Conservation (phyloP, 2,113 vertebrate species). For the Brachyhypopomus gauderio region DNA sequence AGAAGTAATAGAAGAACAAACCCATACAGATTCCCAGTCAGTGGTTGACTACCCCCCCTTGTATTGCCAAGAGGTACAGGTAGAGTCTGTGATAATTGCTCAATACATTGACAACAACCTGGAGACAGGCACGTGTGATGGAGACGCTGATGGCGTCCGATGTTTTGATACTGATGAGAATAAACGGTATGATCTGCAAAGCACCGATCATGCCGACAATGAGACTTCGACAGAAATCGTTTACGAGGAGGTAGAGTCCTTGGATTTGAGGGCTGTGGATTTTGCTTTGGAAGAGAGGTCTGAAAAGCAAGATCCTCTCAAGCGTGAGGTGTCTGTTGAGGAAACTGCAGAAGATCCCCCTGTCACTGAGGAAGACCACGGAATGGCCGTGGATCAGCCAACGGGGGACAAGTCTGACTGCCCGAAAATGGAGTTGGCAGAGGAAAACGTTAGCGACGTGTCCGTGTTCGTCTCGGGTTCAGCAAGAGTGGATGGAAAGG, state of each 20-base stretch:
- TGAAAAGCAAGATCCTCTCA: slow-evolving; percentile 10
- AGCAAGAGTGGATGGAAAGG: too few species aligned
- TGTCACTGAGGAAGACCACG: background rate
- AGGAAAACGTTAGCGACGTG: background rate
- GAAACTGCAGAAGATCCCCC: background rate
- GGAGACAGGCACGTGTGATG: slow-evolving; percentile 14
- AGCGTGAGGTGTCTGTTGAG: background rate
- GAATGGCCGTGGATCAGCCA: background rate
- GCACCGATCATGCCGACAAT: background rate
- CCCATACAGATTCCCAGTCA: background rate
- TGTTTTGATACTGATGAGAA: background rate
- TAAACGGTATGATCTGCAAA: background rate
- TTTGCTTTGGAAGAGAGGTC: slow-evolving; percentile 2
- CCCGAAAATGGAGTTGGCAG: background rate
- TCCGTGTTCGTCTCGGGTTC: background rate
- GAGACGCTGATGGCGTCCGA: background rate
- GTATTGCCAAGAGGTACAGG: slow-evolving; percentile 42
- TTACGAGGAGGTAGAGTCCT: background rate
- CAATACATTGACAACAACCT: slow-evolving; percentile 18
- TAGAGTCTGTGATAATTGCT: slow-evolving; percentile 12
- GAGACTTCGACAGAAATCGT: background rate
- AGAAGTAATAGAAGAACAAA: slow-evolving; percentile 2
- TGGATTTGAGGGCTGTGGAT: background rate
- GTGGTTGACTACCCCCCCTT: slow-evolving; percentile 3
- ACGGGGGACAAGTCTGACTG: background rate